Conservation (phyloP, 1,140 invertebrate genomes). For the Gonatopus flavifemur region DNA sequence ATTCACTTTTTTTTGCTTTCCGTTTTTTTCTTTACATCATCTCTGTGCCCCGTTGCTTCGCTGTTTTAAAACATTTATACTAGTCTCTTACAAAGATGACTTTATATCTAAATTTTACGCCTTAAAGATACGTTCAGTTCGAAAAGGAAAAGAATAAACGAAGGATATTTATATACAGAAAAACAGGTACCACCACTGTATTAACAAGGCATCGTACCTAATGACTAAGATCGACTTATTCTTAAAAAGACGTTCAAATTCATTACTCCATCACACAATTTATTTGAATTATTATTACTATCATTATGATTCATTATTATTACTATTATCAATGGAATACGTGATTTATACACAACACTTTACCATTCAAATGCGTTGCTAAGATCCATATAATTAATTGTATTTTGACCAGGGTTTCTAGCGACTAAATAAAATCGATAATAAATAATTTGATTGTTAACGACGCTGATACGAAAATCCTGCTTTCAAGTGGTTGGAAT, state of each 20-base stretch:
- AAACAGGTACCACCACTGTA: slow-evolving; percentile 44
- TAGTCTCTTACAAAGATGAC: background rate
- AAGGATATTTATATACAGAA: slow-evolving; percentile 47
- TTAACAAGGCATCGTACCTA: slow-evolving; percentile 27
- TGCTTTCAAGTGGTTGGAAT: no score
- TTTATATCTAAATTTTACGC: slow-evolving; percentile 26
- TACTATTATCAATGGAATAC: no score
- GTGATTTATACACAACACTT: no score
- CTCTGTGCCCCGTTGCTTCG: background rate
- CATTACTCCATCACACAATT: slow-evolving; percentile 4
- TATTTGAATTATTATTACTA: no score
- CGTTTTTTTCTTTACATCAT: background rate
- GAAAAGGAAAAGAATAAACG: slow-evolving; percentile 41
- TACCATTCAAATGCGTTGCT: no score
- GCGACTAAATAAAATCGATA: no score
- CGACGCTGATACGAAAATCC: no score
- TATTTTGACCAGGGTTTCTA: no score
- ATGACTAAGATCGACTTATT: slow-evolving; percentile 32
- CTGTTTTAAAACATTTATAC: background rate
- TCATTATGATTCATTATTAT: no score
- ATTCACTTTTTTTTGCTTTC: background rate
- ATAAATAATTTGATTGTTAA: no score
- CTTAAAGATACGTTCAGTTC: slow-evolving; percentile 45
- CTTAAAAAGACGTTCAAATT: slow-evolving; percentile 19
- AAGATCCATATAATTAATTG: no score